Evolutionary conservation across 2,888 invertebrate species (phyloP), one percentile per base, ranked within the genome.

Genomic region (Timema cristinae): DNA sequence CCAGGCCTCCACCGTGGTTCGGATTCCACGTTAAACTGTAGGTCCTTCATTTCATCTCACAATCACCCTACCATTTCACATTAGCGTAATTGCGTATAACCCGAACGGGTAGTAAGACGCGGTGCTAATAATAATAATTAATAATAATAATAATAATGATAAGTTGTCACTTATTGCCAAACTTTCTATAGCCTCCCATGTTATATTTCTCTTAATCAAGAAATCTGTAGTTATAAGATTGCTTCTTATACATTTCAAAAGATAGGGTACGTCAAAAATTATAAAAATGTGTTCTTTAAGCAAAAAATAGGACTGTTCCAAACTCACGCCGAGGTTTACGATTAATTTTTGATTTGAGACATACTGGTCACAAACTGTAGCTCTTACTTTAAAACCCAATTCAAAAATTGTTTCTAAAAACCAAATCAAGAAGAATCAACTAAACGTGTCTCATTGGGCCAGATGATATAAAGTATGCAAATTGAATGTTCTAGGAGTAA

Each of bases 401-500:
- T 54, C 68, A 49, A 70, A 47, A 15, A 77, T 66, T 11, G 59
- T 70, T 51, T 61, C 59, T 15, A 77, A 70, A 77, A 70, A 59
- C 70, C 70, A 52, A 70, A 63, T 70, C 69, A n/a, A 77, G 72
- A 50, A 77, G 68, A 47, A 68, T 10, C 16, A 76, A 71, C 9
- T 73, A n/a, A 47, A 49, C 66, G 11, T 73, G 72, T 49, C 8
- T 61, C 9, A 75, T 72, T 32, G 73, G 73, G 47, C 73, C 73
- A 61, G 72, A 49, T 13, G 75, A 74, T 32, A 77, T 67, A 71
- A 73, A 76, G 73, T 76, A 78, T 59, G 74, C 69, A 15, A 78
- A 69, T 2, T 77, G 76, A 54, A 77, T 77, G 68, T 77, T 77
- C 78, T 78, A 78, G 13, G 74, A 59, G 7, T 73, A 74, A 47